Evolutionary conservation across 2,888 invertebrate species (phyloP), one percentile per base, ranked within the genome.

Genomic region (Hirtodrosophila confusa): DNA sequence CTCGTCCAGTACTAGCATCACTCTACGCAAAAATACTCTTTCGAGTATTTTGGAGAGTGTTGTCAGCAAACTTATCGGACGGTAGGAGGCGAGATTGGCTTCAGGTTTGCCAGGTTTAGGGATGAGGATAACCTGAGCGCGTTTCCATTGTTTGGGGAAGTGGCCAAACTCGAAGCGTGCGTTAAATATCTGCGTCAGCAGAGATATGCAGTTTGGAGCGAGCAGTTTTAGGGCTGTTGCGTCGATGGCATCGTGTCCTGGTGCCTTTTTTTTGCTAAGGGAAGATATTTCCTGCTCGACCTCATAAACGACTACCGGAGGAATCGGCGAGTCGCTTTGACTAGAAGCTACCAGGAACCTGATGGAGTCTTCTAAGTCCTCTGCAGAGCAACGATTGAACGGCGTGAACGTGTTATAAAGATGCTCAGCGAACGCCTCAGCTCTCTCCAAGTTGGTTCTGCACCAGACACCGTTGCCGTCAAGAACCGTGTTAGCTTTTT

Each of bases 361-460:
- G 11, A 35, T 37, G 17, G n/a, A n/a, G n/a, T n/a, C n/a, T 17
- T 4, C 31, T 9, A 7, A 40, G 31, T 40, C 50, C n/a, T 50
- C 10, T 5, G 9, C n/a, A 1, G 47, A 31, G 33, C 47, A 47
- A 9, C 47, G 33, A 5, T 33, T 11, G 10, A 48, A 47, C 1
- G 56, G 56, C 7, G 48, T 27, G 10, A 48, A 56, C 2, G 35
- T 7, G 0, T 41, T 11, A 4, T 24, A 12, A 7, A 48, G 33
- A 10, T 56, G 56, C 3, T 40, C 41, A 7, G 56, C 56, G 12
- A 56, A 56, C 1, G 48, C 56, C 11, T 41, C 41, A 9, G 48
- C 48, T 41, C 24, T 41, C 24, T 47, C 41, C n/a, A 8, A 1
- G 6, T 56, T 41, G 8, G 48, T 12, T 9, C 56, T 40, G n/a